Evolutionary conservation across 2,113 vertebrate genomes (phyloP).

Genomic region (Epinephelus fuscoguttatus): DNA sequence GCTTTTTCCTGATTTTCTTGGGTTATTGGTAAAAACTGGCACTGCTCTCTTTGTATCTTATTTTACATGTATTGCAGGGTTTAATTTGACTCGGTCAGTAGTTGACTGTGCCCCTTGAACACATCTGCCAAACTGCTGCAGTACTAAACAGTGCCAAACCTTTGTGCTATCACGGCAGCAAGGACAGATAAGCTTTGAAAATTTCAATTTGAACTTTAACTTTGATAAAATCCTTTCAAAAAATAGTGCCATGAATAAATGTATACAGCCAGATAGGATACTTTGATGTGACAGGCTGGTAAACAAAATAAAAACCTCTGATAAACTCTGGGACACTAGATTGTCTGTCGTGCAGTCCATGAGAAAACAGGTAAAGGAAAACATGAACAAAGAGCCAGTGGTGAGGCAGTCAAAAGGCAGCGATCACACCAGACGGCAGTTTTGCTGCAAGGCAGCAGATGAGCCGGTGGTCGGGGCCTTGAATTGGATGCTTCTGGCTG

Average conservation of each 20-base stretch:
- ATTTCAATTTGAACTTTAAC: not conserved
- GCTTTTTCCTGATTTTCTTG: too few relatives aligned
- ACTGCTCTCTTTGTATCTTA: too few relatives aligned
- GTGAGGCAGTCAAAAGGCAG: not conserved
- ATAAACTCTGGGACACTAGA: not conserved
- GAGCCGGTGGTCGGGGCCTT: conserved; percentile 23
- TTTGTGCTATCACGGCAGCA: not conserved
- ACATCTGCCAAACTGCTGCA: not conserved
- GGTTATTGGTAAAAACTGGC: not conserved
- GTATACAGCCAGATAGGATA: not conserved
- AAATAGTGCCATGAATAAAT: not conserved
- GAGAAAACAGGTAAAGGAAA: conserved; percentile 17
- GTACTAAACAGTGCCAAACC: not conserved
- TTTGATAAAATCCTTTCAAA: not conserved
- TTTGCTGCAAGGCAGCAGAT: conserved; percentile 21
- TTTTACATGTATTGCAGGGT: not conserved
- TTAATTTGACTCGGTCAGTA: not conserved
- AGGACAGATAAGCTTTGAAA: not conserved
- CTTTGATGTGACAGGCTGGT: not conserved
- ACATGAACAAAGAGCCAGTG: not conserved
- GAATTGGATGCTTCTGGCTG: conserved; percentile 27
- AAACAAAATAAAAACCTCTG: not conserved
- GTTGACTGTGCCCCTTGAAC: not conserved
- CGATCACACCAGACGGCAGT: not conserved
- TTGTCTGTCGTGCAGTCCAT: not conserved